Base-by-base conservation (phyloP, 53 echinoderm and acorn worm genomes). In the Crossaster papposus region DNA sequence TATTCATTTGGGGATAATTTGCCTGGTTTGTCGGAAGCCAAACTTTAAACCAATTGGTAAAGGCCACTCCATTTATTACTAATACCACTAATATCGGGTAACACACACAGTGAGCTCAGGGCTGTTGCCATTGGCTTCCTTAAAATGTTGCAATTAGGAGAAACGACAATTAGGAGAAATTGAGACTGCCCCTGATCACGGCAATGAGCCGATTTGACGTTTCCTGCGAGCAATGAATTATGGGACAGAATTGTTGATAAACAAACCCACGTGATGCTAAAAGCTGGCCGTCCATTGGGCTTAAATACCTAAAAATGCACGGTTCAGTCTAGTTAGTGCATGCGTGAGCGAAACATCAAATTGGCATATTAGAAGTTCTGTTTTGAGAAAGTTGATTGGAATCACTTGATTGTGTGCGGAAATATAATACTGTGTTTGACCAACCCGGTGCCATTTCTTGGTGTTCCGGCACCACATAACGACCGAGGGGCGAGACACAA, bases 81-180 rank as follows among this genome's bases (percentile, higher is more conserved):
- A 58, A 32, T 17, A n/a, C n/a, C n/a, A n/a, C n/a, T n/a, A n/a
- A n/a, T n/a, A n/a, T n/a, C n/a, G n/a, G n/a, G n/a, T n/a, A 37
- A 44, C 31, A 30, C 26, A 29, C 51, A 70, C 64, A 82, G 68
- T 70, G 38, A 82, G 38, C 82, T 82, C 65, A 30, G 30, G n/a
- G 29, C 63, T 36, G 36, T 82, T 51, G n/a, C n/a, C n/a, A n/a
- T n/a, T 15, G 17, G 2, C 12, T 33, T 9, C 12, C 28, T n/a
- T 36, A 36, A 34, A 64, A 81, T 32, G 37, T 82, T 68, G 70
- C 82, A 82, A 82, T 82, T 65, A 82, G 32, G 36, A n/a, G 26
- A 51, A 82, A 82, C 24, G 37, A 82, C 36, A 68, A 44, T 36
- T 36, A n/a, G 38, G 38, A 7, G 38, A 38, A 44, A 44, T 44